A percentile compares a stretch with the other conserved stretches of the same genome.
Evolutionary conservation across 2,797 vertebrate species (phyloP).

Genomic region (Sebastolobus alascanus): DNA sequence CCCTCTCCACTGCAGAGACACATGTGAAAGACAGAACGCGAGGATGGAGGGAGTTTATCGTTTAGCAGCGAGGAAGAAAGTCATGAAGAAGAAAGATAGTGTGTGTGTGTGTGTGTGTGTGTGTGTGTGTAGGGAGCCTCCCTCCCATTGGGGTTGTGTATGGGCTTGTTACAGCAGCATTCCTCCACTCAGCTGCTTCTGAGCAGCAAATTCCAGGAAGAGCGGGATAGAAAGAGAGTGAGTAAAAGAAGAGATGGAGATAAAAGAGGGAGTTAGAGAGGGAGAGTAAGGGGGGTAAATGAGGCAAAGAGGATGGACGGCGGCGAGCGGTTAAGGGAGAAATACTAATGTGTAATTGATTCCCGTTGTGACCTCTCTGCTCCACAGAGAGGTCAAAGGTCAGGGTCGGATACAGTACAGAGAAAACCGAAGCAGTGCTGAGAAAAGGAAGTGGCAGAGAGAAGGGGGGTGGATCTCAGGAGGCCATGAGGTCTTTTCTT

Average conservation of each 20-base stretch:
- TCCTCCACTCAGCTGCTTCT: slow-evolving; percentile 85
- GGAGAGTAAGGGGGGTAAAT: not conserved
- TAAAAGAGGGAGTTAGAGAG: slow-evolving; percentile 3
- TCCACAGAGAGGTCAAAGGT: slow-evolving; percentile 59
- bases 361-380: slow-evolving; percentile 23
- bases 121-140: slow-evolving; percentile 56
- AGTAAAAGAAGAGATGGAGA: slow-evolving; percentile 17
- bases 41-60: not conserved
- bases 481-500: slow-evolving; percentile 37
- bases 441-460: slow-evolving; percentile 58
- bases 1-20: slow-evolving; percentile 15
- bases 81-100: slow-evolving; percentile 5
- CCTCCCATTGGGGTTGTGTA: slow-evolving; percentile 78
- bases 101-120: slow-evolving; percentile 35
- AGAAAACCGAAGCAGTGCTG: slow-evolving; percentile 48
- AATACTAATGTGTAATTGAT: slow-evolving; percentile 45
- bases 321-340: not conserved
- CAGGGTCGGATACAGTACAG: slow-evolving; percentile 62
- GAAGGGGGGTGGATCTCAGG: slow-evolving; percentile 4
- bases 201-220: slow-evolving; percentile 75
- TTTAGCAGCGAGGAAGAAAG: not conserved
- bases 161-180: slow-evolving; percentile 86
- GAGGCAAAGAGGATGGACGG: not conserved
- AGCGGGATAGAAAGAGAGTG: slow-evolving; percentile 26
- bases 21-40: slow-evolving; percentile 20